phyloP scores from a whole-genome alignment of 2,888 invertebrate genomes.

The Drosophila longiperda region DNA sequence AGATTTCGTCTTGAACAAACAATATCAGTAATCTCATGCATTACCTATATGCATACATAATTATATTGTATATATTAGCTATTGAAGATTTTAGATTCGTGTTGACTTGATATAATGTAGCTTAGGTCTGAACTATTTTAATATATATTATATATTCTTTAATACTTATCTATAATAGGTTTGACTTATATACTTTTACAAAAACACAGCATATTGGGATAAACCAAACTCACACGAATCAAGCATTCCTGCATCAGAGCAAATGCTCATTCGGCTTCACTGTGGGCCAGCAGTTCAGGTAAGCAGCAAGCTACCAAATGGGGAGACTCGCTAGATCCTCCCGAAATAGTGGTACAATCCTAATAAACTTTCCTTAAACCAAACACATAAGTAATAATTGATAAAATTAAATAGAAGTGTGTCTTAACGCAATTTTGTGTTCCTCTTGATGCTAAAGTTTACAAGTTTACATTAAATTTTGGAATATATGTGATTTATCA shows the following conservation, averaged over 20 bases:
- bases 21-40: too few relatives aligned
- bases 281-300: conserved; percentile 41
- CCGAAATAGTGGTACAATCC: conserved; percentile 86
- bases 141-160: conserved; percentile 40
- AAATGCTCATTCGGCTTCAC: conserved; percentile 41
- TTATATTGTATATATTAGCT: too few relatives aligned
- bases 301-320: conserved; percentile 29
- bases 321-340: conserved; percentile 83
- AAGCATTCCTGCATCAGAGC: conserved; percentile 38
- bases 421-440: conserved; percentile 76
- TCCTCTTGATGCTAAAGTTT: too few relatives aligned
- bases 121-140: conserved; percentile 21
- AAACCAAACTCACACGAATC: neutral
- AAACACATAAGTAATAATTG: too few relatives aligned
- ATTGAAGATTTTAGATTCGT: too few relatives aligned
- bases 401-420: conserved; percentile 61
- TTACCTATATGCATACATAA: too few relatives aligned
- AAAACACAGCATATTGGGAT: conserved; percentile 45
- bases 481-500: neutral
- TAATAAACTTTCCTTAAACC: too few relatives aligned
- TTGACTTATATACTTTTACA: conserved; percentile 43
- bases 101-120: neutral
- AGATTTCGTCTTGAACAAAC: too few relatives aligned
- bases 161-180: conserved; percentile 30
- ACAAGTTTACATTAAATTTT: neutral